Evolutionary conservation across 1,140 invertebrate species (phyloP).

Genomic region (Cydia strobilella): DNA sequence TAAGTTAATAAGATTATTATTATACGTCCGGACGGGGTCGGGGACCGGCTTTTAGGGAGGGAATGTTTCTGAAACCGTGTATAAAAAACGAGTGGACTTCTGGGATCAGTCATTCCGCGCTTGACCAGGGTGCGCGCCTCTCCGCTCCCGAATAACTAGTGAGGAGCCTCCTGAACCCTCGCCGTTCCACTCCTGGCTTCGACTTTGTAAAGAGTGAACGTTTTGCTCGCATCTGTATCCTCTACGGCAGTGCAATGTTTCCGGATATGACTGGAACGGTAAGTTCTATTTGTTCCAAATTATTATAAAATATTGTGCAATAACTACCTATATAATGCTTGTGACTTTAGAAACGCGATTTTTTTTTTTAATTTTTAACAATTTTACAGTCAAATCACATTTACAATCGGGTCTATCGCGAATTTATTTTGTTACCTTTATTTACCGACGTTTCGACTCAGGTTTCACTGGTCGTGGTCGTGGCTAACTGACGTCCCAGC

Average conservation of each 20-base stretch:
- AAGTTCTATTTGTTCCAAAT: constrained; percentile 40
- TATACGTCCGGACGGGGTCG: constrained; percentile 68
- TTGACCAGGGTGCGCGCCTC: constrained; percentile 66
- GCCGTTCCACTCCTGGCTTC: constrained; percentile 38
- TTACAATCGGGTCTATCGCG: too few relatives aligned
- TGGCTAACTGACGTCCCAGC: too few relatives aligned
- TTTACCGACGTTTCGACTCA: too few relatives aligned
- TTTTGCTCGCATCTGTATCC: constrained; percentile 39
- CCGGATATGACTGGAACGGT: constrained; percentile 50
- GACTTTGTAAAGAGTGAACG: constrained; percentile 44
- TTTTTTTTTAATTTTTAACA: neutral
- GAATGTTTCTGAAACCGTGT: constrained; percentile 75
- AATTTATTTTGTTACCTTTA: too few relatives aligned
- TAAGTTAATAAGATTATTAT: constrained; percentile 80
- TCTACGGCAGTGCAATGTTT: constrained; percentile 49
- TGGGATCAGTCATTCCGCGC: constrained; percentile 70
- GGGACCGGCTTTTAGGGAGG: constrained; percentile 71
- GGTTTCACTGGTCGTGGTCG: too few relatives aligned
- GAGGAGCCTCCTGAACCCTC: constrained; percentile 40
- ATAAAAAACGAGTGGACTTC: constrained; percentile 73
- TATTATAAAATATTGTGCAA: neutral
- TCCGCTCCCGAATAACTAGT: constrained; percentile 50
- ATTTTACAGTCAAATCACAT: too few relatives aligned
- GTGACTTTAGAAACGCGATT: neutral
- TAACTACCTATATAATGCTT: too few relatives aligned